Conservation (phyloP, 2,113 vertebrate genomes). For the Eubucco bourcierii region DNA sequence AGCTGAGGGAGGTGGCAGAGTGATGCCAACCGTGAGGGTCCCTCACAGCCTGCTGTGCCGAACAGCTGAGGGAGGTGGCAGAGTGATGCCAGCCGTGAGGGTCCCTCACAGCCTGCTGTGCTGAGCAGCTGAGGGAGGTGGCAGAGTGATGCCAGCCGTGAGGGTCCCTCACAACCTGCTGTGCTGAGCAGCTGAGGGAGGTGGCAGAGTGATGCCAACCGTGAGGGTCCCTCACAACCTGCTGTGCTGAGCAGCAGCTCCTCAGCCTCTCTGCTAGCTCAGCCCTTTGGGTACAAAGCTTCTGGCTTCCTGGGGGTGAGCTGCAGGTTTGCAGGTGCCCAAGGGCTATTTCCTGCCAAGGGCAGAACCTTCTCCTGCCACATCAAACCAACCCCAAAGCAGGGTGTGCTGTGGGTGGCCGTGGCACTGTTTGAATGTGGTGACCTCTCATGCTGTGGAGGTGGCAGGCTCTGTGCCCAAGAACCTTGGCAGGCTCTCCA, state of each 20-base stretch:
- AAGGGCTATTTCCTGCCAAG: conserved; percentile 57
- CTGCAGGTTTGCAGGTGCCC: neutral
- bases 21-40: too few species aligned
- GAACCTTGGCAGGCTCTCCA: neutral
- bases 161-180: too few species aligned
- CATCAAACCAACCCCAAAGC: conserved; percentile 34
- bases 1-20: too few species aligned
- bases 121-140: too few species aligned
- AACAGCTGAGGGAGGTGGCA: too few species aligned
- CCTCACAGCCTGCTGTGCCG: too few species aligned
- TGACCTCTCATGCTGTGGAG: neutral
- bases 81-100: too few species aligned
- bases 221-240: neutral
- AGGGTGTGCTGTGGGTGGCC: neutral
- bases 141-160: too few species aligned
- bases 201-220: neutral
- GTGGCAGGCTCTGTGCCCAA: neutral
- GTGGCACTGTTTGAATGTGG: neutral
- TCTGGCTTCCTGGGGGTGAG: neutral
- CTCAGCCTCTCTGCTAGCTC: neutral
- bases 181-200: neutral
- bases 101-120: too few species aligned
- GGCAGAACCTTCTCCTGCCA: neutral
- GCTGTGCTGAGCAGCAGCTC: neutral
- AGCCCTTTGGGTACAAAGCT: neutral